Base-by-base conservation (phyloP, 2,797 vertebrate genomes). In the Protonibea diacanthus region DNA sequence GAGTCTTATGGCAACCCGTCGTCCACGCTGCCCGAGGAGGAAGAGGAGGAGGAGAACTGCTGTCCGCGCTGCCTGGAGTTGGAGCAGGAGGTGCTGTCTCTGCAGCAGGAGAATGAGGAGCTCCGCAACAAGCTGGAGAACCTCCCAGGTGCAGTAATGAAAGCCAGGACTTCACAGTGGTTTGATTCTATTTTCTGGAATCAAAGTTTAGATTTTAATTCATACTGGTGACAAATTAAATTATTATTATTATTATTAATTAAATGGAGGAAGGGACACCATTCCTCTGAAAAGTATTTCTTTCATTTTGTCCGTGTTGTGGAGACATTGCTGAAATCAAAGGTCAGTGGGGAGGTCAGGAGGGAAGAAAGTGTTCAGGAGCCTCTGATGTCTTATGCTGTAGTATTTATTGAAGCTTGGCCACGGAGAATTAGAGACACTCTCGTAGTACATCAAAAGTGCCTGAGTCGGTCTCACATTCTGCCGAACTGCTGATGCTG, bases 51-150 rank as follows among this genome's bases (percentile, higher is more conserved):
- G 76, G 98, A 99, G 77, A 86, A 93, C 77, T 99, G 97, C 87
- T 99, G 98, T 56, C 98, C 98, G 7, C 96, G 98, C 38, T 99
- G 98, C 90, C 95, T 99, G 83, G 98, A 99, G 89, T 87, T 99
- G 89, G 98, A 99, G 87, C 98, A 99, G 89, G 98, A 99, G 91
- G 98, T 99, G 63, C 95, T 99, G 87, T 99, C 97, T n/a, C 92
- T 99, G 87, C 98, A 99, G 90, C 98, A 99, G 93, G 98, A 99
- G 92, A 99, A 99, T 0, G 98, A 99, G 91, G 98, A 99, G 81
- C 96, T 99, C 56, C 95, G 97, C 78, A 96, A 97, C 88, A 99
- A 98, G 86, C 82, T 99, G 92, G 98, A 99, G 87, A 97, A 95
- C 56, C 92, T 97, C 82, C 98, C 98, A 97, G 98, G 98, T 99